Evolutionary conservation across 2,113 vertebrate species (phyloP), one percentile per base, ranked within the genome.

Genomic region (Cyanoderma ruficeps): DNA sequence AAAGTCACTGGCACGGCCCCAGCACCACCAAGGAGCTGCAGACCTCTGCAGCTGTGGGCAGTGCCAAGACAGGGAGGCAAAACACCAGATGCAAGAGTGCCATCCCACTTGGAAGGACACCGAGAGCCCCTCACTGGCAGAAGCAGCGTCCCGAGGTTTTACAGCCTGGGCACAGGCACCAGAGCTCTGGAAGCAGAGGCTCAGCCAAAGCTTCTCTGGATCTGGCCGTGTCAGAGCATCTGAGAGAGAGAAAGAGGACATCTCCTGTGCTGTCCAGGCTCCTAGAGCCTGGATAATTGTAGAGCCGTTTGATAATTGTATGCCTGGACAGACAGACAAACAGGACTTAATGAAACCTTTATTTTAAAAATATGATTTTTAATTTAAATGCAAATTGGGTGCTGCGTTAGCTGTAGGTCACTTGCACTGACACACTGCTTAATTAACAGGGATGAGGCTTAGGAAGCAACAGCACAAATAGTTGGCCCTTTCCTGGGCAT

Each of bases 321-420:
- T 30, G 52, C 89, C 88, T 85, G 82, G 82, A 72, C 76, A 94
- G 75, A 83, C 71, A 96, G 97, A 95, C 63, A 83, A 93, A 85
- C 67, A 76, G 85, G 60, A 41, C 63, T 90, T 83, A 84, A 96
- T 53, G 4, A 55, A 91, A 79, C 94, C 82, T 96, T 97, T 97
- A 74, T 93, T 97, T 97, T 86, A 80, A 97, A 98, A 97, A 97
- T 96, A 96, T 68, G 67, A 2, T 47, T 97, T 98, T 97, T 97
- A 97, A 98, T 98, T 97, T 96, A 98, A 94, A 97, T 96, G 95
- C 76, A 96, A 97, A 97, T 90, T 61, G 83, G 46, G 67, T 31
- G 17, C 93, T 57, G 59, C n/a, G 21, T 78, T 53, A 65, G 93
- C 96, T 82, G 90, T 64, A 83, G 97, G 97, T 97, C 96, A 76